Conservation (phyloP, 2,797 vertebrate genomes). For the Otus scops region DNA sequence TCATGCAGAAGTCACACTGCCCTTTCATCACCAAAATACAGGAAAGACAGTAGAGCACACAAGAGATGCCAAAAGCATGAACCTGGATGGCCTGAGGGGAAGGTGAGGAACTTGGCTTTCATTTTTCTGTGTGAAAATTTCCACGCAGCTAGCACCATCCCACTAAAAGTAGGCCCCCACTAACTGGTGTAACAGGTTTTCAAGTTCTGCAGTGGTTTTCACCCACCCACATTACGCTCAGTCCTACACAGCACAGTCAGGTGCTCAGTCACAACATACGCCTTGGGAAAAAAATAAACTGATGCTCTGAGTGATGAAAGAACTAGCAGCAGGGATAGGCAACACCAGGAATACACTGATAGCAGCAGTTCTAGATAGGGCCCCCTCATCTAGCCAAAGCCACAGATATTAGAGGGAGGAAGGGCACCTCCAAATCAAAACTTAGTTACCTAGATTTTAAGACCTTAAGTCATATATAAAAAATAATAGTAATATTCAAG, state of each 20-base stretch:
- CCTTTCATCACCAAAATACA: not conserved
- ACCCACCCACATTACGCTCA: not conserved
- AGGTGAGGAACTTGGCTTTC: not conserved
- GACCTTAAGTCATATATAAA: not conserved
- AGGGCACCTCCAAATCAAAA: not conserved
- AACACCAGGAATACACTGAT: not conserved
- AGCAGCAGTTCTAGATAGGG: not conserved
- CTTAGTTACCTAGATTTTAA: not conserved
- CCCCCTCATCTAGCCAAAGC: not conserved
- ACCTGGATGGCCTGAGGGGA: not conserved
- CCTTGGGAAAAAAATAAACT: not conserved
- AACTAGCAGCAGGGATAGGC: not conserved
- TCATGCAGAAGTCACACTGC: not conserved
- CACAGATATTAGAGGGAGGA: not conserved
- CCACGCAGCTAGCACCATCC: not conserved
- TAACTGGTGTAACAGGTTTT: conserved; percentile 31
- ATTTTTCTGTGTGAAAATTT: conserved; percentile 5
- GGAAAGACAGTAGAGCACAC: not conserved
- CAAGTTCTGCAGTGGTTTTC: not conserved
- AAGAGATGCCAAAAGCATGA: not conserved
- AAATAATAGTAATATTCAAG: not conserved
- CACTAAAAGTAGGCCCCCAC: not conserved
- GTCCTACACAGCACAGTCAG: not conserved
- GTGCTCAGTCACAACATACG: not conserved
- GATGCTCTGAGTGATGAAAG: not conserved